Evolutionary conservation across 23 tunicate genomes (phyloP).

Genomic region (Styela clava): DNA sequence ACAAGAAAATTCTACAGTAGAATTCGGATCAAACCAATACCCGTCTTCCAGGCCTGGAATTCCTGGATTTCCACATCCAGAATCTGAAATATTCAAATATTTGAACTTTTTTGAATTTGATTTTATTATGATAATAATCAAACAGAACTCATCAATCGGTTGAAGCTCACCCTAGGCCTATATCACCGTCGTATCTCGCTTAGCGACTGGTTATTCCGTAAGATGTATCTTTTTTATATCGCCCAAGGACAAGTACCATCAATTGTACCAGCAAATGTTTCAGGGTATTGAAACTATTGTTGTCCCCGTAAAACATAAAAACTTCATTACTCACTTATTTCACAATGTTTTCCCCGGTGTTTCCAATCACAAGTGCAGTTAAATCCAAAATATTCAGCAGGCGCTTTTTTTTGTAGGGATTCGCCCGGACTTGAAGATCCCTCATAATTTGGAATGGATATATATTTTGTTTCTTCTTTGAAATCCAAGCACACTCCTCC

Average conservation of each 20-base stretch:
- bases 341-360: constrained; percentile 51
- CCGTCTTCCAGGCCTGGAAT: constrained; percentile 46
- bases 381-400: constrained; percentile 32
- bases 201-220: no score
- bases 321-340: no score
- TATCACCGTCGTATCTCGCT: no score
- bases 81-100: no score
- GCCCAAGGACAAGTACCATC: no score
- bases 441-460: not conserved
- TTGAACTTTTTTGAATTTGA: not conserved
- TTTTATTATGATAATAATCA: no score
- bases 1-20: constrained; percentile 51
- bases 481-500: constrained; percentile 9
- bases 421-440: constrained; percentile 10
- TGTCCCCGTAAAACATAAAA: no score
- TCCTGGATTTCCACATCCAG: constrained; percentile 85
- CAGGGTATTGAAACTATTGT: no score
- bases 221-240: no score
- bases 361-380: constrained; percentile 43
- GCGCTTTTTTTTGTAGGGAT: not conserved
- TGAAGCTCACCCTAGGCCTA: not conserved
- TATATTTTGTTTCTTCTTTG: not conserved
- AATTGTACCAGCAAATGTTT: no score
- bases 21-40: constrained; percentile 41
- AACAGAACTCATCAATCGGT: not conserved